A percentile compares a stretch with the other conserved stretches of the same genome.
These are phyloP conservation scores for Pseudococcus viburni DNA, from an alignment of 2,888 invertebrate genomes.

Conservation along the genomic window DNA sequence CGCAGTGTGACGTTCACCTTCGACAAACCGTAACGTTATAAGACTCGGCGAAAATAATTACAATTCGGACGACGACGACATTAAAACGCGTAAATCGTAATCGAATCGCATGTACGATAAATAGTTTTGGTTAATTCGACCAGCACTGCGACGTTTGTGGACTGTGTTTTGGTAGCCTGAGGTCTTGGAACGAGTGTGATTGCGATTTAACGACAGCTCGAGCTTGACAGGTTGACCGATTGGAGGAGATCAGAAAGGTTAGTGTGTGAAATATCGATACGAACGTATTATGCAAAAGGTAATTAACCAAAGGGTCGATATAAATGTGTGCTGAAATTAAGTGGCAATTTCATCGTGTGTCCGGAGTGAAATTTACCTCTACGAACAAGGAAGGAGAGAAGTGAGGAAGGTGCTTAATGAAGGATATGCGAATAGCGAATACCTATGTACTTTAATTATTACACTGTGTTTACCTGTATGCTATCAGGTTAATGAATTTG, in stretches of 20 bases:
- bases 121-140: background rate
- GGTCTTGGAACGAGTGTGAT: background rate
- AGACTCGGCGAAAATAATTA: background rate
- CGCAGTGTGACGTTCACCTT: slow-evolving; percentile 1
- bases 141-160: background rate
- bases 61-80: background rate
- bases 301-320: background rate
- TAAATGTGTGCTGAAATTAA: too few species aligned
- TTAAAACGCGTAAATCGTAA: background rate
- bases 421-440: background rate
- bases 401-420: background rate
- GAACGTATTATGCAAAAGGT: background rate
- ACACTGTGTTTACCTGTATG: background rate
- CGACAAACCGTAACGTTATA: background rate
- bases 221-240: background rate
- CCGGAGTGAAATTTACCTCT: background rate
- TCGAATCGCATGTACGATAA: background rate
- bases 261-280: background rate
- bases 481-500: background rate
- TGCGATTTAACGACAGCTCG: background rate
- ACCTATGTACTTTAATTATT: background rate
- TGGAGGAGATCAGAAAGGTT: background rate
- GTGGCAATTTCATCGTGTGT: background rate
- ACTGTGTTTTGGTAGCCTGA: background rate
- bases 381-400: background rate